Evolutionary conservation across 2,113 vertebrate species (phyloP).

Genomic region (Pithys albifrons): DNA sequence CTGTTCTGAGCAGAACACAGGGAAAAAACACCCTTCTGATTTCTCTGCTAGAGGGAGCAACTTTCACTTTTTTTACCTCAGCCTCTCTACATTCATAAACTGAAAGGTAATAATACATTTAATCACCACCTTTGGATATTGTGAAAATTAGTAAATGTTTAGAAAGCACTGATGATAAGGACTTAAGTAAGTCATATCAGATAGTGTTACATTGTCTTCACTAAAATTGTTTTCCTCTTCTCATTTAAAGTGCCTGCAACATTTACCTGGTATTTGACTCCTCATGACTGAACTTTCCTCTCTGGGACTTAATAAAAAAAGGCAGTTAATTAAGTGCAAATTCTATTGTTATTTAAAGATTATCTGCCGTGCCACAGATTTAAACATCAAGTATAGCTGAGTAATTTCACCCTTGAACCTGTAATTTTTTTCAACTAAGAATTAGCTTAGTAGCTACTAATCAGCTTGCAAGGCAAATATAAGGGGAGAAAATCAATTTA

Average conservation of each 20-base stretch:
- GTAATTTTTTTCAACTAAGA: conserved; percentile 46
- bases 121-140: neutral
- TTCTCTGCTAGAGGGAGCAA: neutral
- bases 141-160: conserved; percentile 34
- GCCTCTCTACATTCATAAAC: neutral
- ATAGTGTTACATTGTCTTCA: neutral
- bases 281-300: neutral
- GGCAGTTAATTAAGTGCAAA: neutral
- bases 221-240: neutral
- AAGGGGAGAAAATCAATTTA: conserved; percentile 29
- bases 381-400: conserved; percentile 16
- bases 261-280: conserved; percentile 4
- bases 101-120: neutral
- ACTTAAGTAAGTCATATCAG: conserved; percentile 11
- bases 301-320: neutral
- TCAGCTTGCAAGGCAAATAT: conserved; percentile 40
- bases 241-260: conserved; percentile 11
- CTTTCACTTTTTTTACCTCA: neutral
- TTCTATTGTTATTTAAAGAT: conserved; percentile 50
- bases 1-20: neutral
- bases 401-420: conserved; percentile 40
- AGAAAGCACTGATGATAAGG: neutral
- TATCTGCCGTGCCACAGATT: neutral
- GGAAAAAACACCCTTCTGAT: neutral
- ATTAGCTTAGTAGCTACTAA: conserved; percentile 49